Conservation (phyloP, 2,113 vertebrate genomes). For the Charina bottae region DNA sequence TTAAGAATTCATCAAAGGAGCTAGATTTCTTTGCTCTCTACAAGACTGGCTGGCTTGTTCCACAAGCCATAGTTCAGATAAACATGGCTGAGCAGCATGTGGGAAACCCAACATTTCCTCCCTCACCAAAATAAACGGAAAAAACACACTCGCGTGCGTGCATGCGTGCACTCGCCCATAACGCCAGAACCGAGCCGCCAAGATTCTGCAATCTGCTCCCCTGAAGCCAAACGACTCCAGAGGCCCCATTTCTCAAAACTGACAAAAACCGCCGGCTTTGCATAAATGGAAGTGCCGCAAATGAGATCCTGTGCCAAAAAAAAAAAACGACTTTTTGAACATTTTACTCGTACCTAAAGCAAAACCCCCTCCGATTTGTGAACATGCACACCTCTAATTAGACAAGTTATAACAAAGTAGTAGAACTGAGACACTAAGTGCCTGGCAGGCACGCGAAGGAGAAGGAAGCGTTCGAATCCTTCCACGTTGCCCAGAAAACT, state of each 20-base stretch:
- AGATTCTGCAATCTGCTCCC: neutral
- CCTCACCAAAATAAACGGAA: neutral
- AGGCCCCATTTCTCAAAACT: neutral
- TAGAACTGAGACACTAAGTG: conserved; percentile 67
- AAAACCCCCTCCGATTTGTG: conserved; percentile 39
- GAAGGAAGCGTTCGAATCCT: conserved; percentile 58
- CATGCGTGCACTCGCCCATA: neutral
- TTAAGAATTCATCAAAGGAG: neutral
- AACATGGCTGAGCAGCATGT: neutral
- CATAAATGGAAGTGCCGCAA: neutral
- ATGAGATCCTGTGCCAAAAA: neutral
- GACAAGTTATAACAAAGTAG: conserved; percentile 69
- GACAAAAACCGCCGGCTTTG: neutral
- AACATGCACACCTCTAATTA: conserved; percentile 65
- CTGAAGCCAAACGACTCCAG: neutral
- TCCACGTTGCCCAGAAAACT: conserved; percentile 37
- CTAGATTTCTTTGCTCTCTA: neutral
- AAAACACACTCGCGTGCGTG: too few species aligned
- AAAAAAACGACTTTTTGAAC: neutral
- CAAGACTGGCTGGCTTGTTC: neutral
- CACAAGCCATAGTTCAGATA: neutral
- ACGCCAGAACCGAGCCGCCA: neutral
- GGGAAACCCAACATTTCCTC: neutral
- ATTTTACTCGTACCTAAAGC: conserved; percentile 44
- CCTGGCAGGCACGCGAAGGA: conserved; percentile 50